phyloP scores from a whole-genome alignment of 2,888 invertebrate genomes.

The Pecten maximus region DNA sequence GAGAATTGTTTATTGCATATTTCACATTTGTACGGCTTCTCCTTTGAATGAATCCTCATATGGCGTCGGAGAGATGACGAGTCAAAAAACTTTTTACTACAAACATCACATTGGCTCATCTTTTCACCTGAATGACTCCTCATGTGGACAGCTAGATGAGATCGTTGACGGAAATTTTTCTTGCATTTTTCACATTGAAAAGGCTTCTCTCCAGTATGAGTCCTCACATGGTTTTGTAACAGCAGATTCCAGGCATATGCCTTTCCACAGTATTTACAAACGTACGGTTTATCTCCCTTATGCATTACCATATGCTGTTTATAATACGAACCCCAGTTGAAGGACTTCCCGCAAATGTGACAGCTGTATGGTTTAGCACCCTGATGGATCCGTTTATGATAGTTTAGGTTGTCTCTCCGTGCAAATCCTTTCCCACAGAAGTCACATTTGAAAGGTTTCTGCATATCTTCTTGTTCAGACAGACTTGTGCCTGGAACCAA shows the following conservation, averaged over 20 bases:
- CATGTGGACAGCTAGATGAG: background rate
- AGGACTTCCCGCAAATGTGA: background rate
- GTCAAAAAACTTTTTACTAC: constrained; percentile 1
- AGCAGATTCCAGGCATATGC: background rate
- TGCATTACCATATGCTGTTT: constrained; percentile 8
- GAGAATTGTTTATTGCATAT: background rate
- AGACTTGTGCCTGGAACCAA: background rate
- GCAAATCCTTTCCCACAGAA: background rate
- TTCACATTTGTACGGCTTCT: background rate
- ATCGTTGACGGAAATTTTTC: background rate
- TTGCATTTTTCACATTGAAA: constrained; percentile 4
- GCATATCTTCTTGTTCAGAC: background rate
- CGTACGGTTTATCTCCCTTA: background rate
- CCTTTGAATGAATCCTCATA: constrained; percentile 12
- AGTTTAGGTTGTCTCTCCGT: background rate
- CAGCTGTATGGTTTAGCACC: background rate
- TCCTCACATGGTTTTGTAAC: background rate
- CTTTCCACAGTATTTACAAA: background rate
- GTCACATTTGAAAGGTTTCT: background rate
- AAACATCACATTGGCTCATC: background rate
- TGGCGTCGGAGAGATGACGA: background rate
- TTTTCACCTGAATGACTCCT: background rate
- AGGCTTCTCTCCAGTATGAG: background rate
- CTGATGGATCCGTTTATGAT: background rate
- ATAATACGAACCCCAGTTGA: constrained; percentile 9